phyloP scores from a whole-genome alignment of 2,113 vertebrate genomes.

The Cichladusa arquata region DNA sequence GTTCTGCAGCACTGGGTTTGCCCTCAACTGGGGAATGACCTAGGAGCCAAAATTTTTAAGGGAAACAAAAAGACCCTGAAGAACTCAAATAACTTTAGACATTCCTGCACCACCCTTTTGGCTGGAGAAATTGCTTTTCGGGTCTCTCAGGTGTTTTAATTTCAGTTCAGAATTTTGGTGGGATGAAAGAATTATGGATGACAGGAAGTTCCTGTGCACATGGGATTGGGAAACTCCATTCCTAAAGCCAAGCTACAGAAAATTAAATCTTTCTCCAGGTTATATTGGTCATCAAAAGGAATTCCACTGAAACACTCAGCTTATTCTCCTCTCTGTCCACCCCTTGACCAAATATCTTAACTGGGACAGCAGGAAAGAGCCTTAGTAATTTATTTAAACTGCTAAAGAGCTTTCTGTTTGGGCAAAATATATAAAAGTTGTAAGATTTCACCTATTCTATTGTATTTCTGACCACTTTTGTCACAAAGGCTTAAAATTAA shows the following conservation, averaged over 20 bases:
- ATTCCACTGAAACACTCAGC: neutral
- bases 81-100: neutral
- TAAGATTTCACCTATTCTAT: neutral
- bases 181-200: neutral
- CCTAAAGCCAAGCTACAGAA: fast-evolving
- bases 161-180: neutral
- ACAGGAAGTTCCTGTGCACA: neutral
- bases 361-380: neutral
- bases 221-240: neutral
- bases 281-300: neutral
- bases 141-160: neutral
- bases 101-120: neutral
- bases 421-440: neutral
- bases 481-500: neutral
- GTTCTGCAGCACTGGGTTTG: neutral
- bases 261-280: neutral
- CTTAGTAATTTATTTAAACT: neutral
- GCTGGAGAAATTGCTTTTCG: neutral
- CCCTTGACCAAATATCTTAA: neutral
- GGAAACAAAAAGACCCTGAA: neutral
- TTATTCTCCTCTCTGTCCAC: neutral
- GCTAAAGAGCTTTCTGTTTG: neutral
- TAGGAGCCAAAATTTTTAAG: neutral
- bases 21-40: neutral
- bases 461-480: neutral